These are phyloP conservation scores for Ormyrus nitidulus DNA, from an alignment of 2,888 invertebrate species.

Conservation along the genomic window DNA sequence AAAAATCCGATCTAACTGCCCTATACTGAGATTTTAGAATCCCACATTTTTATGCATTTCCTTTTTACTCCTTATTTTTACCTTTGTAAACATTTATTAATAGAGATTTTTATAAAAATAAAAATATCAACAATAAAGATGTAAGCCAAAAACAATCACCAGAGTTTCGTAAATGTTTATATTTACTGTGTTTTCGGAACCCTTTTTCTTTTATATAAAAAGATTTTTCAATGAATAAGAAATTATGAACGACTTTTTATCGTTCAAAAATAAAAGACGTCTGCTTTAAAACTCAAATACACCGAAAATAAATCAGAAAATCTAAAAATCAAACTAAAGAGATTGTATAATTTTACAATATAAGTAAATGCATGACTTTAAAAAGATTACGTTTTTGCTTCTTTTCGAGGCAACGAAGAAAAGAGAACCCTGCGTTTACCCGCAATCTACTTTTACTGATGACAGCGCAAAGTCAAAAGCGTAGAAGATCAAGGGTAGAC, in stretches of 20 bases:
- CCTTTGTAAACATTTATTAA: constrained; percentile 36
- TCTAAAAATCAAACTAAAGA: constrained; percentile 27
- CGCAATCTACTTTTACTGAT: constrained; percentile 2
- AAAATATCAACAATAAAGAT: constrained; percentile 26
- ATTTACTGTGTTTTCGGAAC: constrained; percentile 48
- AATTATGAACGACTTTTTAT: background rate
- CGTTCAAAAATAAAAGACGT: background rate
- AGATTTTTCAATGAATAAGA: constrained; percentile 13
- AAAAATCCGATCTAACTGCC: constrained; percentile 22
- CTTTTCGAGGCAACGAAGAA: background rate
- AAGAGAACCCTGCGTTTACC: background rate
- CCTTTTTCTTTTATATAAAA: constrained; percentile 28
- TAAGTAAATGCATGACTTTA: background rate
- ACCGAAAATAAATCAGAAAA: background rate
- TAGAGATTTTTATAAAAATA: constrained; percentile 44
- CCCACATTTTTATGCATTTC: constrained; percentile 37
- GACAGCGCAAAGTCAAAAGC: constrained; percentile 9
- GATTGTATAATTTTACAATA: constrained; percentile 24
- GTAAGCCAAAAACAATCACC: constrained; percentile 31
- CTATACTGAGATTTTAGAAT: constrained; percentile 31
- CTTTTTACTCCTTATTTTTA: constrained; percentile 34
- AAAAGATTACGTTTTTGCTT: constrained; percentile 8
- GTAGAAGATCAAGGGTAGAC: background rate
- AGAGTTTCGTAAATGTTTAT: constrained; percentile 35
- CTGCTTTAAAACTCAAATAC: constrained; percentile 1